Conservation (phyloP, 2,113 vertebrate species). For the Zingel zingel region DNA sequence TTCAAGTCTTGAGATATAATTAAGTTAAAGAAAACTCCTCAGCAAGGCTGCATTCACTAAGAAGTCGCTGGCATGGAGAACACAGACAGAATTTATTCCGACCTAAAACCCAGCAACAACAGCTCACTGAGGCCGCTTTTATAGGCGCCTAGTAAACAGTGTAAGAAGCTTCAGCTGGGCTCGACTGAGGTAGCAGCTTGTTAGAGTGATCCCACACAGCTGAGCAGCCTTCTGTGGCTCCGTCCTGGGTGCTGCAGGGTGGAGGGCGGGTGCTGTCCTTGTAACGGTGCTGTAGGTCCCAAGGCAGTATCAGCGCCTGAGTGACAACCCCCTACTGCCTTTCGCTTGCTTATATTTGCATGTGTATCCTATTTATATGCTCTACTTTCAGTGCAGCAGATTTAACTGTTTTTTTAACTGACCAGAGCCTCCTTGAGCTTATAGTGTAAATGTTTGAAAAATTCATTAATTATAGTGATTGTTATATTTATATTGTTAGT, state of each 20-base stretch:
- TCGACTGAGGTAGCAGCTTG: conserved; percentile 78
- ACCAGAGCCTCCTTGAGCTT: conserved; percentile 14
- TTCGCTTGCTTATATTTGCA: conserved; percentile 64
- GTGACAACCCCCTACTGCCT: conserved; percentile 70
- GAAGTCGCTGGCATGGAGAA: conserved; percentile 33
- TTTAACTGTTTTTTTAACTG: neutral
- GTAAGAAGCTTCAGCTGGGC: conserved; percentile 63
- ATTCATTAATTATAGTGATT: no score
- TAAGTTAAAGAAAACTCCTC: conserved; percentile 15
- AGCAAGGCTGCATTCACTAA: conserved; percentile 39
- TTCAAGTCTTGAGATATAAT: conserved; percentile 1
- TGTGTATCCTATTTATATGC: conserved; percentile 74
- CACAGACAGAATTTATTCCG: conserved; percentile 61
- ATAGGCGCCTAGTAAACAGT: conserved; percentile 48
- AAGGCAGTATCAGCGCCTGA: conserved; percentile 67
- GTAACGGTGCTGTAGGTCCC: conserved; percentile 70
- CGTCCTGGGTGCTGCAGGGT: conserved; percentile 74
- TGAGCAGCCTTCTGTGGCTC: conserved; percentile 79
- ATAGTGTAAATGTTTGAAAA: no score
- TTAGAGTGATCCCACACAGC: conserved; percentile 76
- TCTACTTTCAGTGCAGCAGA: conserved; percentile 35
- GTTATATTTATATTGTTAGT: neutral
- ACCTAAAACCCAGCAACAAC: conserved; percentile 43
- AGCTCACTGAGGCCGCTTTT: conserved; percentile 52
- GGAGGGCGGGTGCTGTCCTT: conserved; percentile 80